Percentiles rank a stretch among this genome's conserved stretches.
phyloP scores from a whole-genome alignment of 1,140 invertebrate species.

The Coptotermes formosanus region DNA sequence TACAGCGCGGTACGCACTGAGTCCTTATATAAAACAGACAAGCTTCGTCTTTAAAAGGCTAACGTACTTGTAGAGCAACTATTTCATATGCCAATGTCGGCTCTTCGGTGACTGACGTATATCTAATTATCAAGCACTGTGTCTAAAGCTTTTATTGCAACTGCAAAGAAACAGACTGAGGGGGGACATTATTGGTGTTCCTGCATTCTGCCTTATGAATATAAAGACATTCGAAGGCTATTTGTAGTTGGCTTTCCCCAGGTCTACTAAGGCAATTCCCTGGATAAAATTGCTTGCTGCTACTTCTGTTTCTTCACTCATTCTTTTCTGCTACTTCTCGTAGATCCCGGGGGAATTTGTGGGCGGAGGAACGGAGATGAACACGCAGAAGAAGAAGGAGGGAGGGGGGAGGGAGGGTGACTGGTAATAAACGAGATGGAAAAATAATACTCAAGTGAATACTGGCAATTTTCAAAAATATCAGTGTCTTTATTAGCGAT shows the following conservation, averaged over 20 bases:
- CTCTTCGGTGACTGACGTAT: background rate
- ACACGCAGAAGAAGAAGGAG: background rate
- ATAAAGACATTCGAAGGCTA: background rate
- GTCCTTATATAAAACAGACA: too few species aligned
- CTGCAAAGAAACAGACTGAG: background rate
- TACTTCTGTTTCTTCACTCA: background rate
- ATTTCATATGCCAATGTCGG: background rate
- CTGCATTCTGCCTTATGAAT: background rate
- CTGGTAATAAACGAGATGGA: constrained; percentile 6
- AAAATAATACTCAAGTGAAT: constrained; percentile 10
- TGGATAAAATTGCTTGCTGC: constrained; percentile 16
- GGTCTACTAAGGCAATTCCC: constrained; percentile 9
- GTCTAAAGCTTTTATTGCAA: background rate
- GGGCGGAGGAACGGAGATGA: background rate
- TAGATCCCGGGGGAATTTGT: constrained; percentile 7
- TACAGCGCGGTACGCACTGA: too few species aligned
- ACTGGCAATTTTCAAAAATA: background rate
- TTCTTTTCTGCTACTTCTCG: constrained; percentile 10
- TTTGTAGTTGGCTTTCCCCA: background rate
- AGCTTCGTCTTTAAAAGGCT: too few species aligned
- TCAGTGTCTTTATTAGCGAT: background rate
- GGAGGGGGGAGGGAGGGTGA: background rate
- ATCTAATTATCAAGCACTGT: background rate
- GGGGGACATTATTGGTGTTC: background rate
- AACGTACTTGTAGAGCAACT: too few species aligned